Conservation (phyloP, 2,888 invertebrate genomes). For the Cheilosia vernalis region DNA sequence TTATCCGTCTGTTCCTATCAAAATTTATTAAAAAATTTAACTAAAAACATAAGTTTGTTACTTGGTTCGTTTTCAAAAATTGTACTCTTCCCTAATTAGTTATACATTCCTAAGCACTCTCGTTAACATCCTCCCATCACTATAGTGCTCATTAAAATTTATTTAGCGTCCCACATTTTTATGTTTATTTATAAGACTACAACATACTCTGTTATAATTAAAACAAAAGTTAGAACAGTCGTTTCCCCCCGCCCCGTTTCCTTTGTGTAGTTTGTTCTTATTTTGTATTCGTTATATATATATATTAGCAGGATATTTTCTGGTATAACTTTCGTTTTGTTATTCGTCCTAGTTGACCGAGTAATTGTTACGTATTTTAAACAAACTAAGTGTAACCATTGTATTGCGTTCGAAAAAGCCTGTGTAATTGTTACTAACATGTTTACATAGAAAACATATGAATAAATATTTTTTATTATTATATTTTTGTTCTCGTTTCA, state of each 20-base stretch:
- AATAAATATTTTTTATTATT: not conserved
- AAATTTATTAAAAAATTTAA: not conserved
- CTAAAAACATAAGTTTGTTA: not conserved
- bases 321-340: constrained; percentile 65
- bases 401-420: constrained; percentile 48
- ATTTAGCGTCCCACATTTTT: constrained; percentile 13
- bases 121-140: constrained; percentile 12
- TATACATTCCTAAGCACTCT: not conserved
- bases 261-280: constrained; percentile 57
- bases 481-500: not conserved
- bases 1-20: not conserved
- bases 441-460: constrained; percentile 25
- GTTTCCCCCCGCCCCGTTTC: not conserved
- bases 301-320: constrained; percentile 68
- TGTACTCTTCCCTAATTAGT: not conserved
- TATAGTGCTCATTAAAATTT: constrained; percentile 13
- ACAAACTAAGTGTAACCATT: constrained; percentile 60
- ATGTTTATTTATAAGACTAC: constrained; percentile 6
- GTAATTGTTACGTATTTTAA: constrained; percentile 57
- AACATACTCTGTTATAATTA: constrained; percentile 6
- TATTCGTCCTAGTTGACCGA: constrained; percentile 61
- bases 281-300: constrained; percentile 46
- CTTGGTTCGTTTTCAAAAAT: not conserved
- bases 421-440: constrained; percentile 49
- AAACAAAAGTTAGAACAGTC: constrained; percentile 26